phyloP scores from a whole-genome alignment of 2,888 invertebrate genomes.

The Plemyria rubiginata region DNA sequence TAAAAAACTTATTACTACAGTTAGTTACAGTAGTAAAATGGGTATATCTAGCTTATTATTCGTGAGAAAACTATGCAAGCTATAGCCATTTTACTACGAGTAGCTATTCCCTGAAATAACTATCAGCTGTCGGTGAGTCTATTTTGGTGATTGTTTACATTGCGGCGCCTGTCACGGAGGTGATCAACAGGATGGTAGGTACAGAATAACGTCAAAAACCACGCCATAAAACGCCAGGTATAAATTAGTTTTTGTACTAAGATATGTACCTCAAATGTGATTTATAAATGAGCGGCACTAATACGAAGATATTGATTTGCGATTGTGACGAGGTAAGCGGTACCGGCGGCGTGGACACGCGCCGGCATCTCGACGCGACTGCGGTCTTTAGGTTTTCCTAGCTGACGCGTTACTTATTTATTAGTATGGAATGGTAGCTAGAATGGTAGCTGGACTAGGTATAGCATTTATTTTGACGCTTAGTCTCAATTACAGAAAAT shows the following conservation, averaged over 20 bases:
- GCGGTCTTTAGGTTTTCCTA: conserved; percentile 60
- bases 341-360: conserved; percentile 65
- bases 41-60: too few species aligned
- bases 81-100: conserved; percentile 35
- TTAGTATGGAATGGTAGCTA: too few species aligned
- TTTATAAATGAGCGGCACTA: conserved; percentile 41
- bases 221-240: conserved; percentile 48
- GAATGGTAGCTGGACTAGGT: background rate
- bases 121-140: conserved; percentile 58
- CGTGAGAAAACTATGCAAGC: background rate
- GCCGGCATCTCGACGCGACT: conserved; percentile 72
- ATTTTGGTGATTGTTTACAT: conserved; percentile 59
- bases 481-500: too few species aligned
- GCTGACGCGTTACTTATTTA: conserved; percentile 43
- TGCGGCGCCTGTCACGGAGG: conserved; percentile 44
- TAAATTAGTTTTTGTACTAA: background rate
- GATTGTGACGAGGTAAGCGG: conserved; percentile 50
- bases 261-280: background rate
- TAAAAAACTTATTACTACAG: background rate
- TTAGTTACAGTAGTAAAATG: too few species aligned
- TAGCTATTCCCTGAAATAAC: conserved; percentile 49
- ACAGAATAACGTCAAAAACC: conserved; percentile 39
- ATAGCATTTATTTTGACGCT: background rate
- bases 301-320: conserved; percentile 67
- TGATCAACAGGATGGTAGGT: conserved; percentile 33